Evolutionary conservation across 2,888 invertebrate genomes (phyloP), one percentile per base, ranked within the genome.

Genomic region (Polylopha cassiicola): DNA sequence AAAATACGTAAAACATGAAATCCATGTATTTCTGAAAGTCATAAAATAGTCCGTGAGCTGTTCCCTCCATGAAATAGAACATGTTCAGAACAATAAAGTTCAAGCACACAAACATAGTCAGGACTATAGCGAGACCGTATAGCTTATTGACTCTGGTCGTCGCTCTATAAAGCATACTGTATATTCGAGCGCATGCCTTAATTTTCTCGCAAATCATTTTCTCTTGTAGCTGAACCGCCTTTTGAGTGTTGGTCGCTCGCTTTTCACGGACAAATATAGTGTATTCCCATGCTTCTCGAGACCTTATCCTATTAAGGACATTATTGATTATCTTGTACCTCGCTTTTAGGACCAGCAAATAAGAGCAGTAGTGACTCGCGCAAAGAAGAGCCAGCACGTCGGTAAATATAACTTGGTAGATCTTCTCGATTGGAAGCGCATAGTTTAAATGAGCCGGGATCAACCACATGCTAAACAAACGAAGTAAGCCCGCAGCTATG

Each of bases 41-140:
- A 4, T 67, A 65, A 17, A 73, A 75, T 31, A 78, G 50, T 0
- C 77, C 72, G 0, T 66, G 58, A 1, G 76, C 74, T 0, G 75
- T 77, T 3, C 76, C 80, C 45, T 79, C 80, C 78, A 80, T 75
- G 20, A 80, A 71, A 46, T 79, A 79, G 47, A 75, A 79, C 43
- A 72, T 53, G 37, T 77, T 69, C 23, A 79, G 41, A 14, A 73
- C 56, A 4, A 73, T 60, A 7, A 58, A 55, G 6, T 59, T 44
- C 0, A 72, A 45, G 23, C 55, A 62, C 5, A 64, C 22, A 0
- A 63, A 22, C 49, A 72, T 53, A 0, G 64, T 73, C n/a, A 66
- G 23, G 2, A 64, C 46, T 8, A 77, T 21, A 3, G 65, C 50
- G 2, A 65, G 39, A 1, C 79, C 77, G 37, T 61, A 79, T 23